These are phyloP conservation scores for Tribolium madens DNA, from an alignment of 1,140 invertebrate genomes.

Conservation along the genomic window DNA sequence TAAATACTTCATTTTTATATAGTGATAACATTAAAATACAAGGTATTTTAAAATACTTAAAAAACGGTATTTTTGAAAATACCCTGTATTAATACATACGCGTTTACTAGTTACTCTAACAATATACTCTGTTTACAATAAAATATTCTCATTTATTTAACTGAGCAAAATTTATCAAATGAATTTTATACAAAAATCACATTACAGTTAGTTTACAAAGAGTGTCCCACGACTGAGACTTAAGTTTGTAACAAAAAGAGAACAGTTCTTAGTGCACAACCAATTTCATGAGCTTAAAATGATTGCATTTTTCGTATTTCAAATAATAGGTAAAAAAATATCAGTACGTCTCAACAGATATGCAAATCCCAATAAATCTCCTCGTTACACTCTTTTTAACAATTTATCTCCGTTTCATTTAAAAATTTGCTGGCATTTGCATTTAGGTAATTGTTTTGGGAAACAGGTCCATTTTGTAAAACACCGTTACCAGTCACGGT, in stretches of 20 bases:
- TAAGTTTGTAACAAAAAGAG: slow-evolving; percentile 3
- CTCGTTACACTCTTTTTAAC: slow-evolving; percentile 30
- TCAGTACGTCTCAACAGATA: slow-evolving; percentile 10
- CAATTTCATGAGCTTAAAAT: slow-evolving; percentile 35
- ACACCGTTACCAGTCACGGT: slow-evolving; percentile 59
- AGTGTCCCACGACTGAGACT: background rate
- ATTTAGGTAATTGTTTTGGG: slow-evolving; percentile 51
- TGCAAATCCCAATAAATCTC: slow-evolving; percentile 33
- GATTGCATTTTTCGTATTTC: slow-evolving; percentile 23
- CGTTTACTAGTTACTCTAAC: slow-evolving; percentile 32
- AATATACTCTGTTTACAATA: slow-evolving; percentile 32
- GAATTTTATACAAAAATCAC: slow-evolving; percentile 26
- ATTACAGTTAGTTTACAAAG: slow-evolving; percentile 25
- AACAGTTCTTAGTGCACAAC: slow-evolving; percentile 25
- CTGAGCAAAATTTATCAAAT: slow-evolving; percentile 36
- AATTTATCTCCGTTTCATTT: slow-evolving; percentile 63
- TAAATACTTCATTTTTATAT: slow-evolving; percentile 23
- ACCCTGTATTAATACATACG: slow-evolving; percentile 23
- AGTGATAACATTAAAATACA: slow-evolving; percentile 50
- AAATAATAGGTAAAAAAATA: slow-evolving; percentile 33
- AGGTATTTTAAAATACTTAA: slow-evolving; percentile 17
- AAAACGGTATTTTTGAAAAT: slow-evolving; percentile 10
- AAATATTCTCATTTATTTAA: slow-evolving; percentile 33
- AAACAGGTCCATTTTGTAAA: slow-evolving; percentile 58
- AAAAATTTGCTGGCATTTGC: slow-evolving; percentile 53